phyloP scores from a whole-genome alignment of 2,113 vertebrate species.

The Sphaerodactylus townsendi region DNA sequence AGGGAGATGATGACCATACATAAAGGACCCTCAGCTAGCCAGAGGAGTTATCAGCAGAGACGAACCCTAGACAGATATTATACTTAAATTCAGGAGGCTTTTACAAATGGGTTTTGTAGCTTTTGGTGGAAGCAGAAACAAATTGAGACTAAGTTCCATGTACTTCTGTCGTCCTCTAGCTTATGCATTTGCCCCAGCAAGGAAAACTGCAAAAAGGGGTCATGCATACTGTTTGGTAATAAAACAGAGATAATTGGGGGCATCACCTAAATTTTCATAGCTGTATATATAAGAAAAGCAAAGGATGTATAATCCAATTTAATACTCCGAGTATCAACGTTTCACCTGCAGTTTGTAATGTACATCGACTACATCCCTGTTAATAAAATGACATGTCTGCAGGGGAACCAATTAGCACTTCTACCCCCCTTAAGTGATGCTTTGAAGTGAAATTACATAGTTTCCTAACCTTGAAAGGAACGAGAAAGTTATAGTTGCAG shows the following conservation, averaged over 20 bases:
- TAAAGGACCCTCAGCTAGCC: too few species aligned
- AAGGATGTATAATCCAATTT: background rate
- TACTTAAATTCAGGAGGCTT: background rate
- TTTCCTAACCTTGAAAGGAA: background rate
- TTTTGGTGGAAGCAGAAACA: background rate
- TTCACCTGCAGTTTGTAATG: background rate
- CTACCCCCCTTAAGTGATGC: rapidly evolving
- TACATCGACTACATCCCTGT: background rate
- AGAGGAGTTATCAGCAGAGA: background rate
- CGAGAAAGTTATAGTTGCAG: background rate
- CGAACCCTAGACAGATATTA: background rate
- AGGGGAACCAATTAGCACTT: background rate
- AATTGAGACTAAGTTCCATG: background rate
- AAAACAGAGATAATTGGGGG: conserved; percentile 10
- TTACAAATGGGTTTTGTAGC: background rate
- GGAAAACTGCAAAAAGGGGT: conserved; percentile 23
- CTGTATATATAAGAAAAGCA: conserved; percentile 12
- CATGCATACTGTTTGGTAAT: conserved; percentile 1
- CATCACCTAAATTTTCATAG: conserved; percentile 21
- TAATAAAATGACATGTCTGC: background rate
- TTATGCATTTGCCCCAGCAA: conserved; percentile 8
- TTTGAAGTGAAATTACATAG: background rate
- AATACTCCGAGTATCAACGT: background rate
- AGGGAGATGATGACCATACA: background rate
- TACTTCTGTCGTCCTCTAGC: conserved; percentile 13